These are phyloP conservation scores for Psylliodes chrysocephalus DNA, from an alignment of 2,888 invertebrate genomes.

Conservation along the genomic window DNA sequence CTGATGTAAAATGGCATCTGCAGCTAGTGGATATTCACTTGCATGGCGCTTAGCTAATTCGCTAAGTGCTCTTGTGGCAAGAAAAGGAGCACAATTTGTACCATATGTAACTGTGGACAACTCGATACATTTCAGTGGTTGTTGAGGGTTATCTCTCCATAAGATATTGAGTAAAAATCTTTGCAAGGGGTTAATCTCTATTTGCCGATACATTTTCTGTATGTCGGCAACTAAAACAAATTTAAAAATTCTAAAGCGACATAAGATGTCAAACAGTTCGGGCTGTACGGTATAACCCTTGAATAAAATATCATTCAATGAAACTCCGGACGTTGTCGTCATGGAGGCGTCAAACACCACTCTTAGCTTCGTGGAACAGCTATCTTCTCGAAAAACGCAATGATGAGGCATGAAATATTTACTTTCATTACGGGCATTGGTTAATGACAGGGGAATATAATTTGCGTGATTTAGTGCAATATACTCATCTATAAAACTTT, in stretches of 20 bases:
- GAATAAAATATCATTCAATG: constrained; percentile 3
- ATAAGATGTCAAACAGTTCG: constrained; percentile 4
- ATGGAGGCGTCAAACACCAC: constrained; percentile 5
- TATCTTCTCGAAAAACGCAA: not conserved
- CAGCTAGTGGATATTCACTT: constrained; percentile 13
- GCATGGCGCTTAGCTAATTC: no score
- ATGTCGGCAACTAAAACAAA: not conserved
- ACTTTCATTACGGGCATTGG: not conserved
- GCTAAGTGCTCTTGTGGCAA: no score
- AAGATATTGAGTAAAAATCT: not conserved
- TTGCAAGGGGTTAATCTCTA: not conserved
- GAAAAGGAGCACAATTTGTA: no score
- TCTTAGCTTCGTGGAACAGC: not conserved
- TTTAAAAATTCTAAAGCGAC: not conserved
- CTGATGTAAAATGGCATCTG: not conserved
- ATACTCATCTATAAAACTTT: constrained; percentile 12
- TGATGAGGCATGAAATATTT: constrained; percentile 12
- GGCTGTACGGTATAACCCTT: constrained; percentile 9
- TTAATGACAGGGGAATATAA: not conserved
- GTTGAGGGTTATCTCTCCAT: not conserved
- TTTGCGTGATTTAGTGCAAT: not conserved
- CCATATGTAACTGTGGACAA: no score
- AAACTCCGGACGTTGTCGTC: not conserved
- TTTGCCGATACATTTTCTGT: not conserved
- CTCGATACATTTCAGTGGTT: not conserved